phyloP scores from a whole-genome alignment of 2,113 vertebrate genomes.

The Macaca fascicularis region T2T-MFA8v1.1 NC_088389.1:103816001-103816500 shows the following conservation, averaged over 20 bases:
- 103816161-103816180: neutral
- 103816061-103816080: neutral
- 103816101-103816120: neutral
- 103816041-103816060: neutral
- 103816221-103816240: neutral
- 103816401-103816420: neutral
- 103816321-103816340: neutral
- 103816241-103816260: conserved; percentile 41
- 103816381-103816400: neutral
- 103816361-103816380: neutral
- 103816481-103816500: neutral
- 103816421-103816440: neutral
- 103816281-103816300: neutral
- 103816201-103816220: conserved; percentile 41
- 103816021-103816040: neutral
- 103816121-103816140: neutral
- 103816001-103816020: neutral
- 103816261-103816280: neutral
- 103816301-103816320: neutral
- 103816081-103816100: neutral
- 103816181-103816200: neutral
- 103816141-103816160: neutral
- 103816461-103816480: neutral
- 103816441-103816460: neutral
- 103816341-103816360: neutral